Conservation (phyloP, 2,888 invertebrate species). For the Neelides folsomi region DNA sequence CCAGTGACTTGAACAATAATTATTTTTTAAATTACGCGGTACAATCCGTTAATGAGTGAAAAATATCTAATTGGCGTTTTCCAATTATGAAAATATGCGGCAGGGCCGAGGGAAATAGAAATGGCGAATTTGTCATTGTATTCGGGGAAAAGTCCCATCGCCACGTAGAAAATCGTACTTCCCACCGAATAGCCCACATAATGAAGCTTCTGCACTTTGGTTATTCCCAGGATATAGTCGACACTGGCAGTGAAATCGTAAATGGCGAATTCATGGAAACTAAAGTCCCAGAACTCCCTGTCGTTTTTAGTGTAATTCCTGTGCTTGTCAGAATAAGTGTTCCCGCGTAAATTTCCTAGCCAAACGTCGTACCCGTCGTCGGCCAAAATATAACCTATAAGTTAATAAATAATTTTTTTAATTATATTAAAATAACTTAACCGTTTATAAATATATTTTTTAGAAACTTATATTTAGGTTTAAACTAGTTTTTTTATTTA, state of each 20-base stretch:
- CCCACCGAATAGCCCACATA: constrained; percentile 43
- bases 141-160: constrained; percentile 24
- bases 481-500: no score
- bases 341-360: constrained; percentile 39
- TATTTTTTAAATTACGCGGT: no score
- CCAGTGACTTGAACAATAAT: no score
- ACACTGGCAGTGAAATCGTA: constrained; percentile 41
- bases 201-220: constrained; percentile 36
- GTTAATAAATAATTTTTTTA: no score
- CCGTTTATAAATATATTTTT: no score
- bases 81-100: constrained; percentile 27
- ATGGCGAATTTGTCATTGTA: constrained; percentile 27
- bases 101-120: constrained; percentile 35
- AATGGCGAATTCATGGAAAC: constrained; percentile 42
- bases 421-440: no score
- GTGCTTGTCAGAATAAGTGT: constrained; percentile 37
- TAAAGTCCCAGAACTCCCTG: constrained; percentile 36
- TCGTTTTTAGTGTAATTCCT: constrained; percentile 25
- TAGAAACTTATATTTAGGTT: no score
- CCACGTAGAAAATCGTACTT: constrained; percentile 24
- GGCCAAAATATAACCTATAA: constrained; percentile 36
- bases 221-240: constrained; percentile 36
- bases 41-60: not conserved
- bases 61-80: not conserved
- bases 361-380: constrained; percentile 40